Evolutionary conservation across 1,140 invertebrate genomes (phyloP).

Genomic region (Cataglyphis hispanica): DNA sequence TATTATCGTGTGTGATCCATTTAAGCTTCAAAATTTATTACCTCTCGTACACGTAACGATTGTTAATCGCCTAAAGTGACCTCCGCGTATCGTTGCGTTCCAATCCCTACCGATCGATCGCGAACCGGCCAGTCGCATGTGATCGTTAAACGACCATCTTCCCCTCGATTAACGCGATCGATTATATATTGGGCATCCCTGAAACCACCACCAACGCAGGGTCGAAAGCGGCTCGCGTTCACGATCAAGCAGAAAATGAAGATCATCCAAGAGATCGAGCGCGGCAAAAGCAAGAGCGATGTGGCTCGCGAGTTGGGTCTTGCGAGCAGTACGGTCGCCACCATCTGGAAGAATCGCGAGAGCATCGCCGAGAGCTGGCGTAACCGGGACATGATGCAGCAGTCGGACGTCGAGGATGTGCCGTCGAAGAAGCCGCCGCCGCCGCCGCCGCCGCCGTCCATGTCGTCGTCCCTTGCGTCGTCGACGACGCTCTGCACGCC

Average conservation of each 20-base stretch:
- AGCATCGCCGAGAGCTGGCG: conserved; percentile 86
- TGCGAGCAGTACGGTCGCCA: conserved; percentile 88
- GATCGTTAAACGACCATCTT: conserved; percentile 16
- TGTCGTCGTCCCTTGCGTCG: conserved; percentile 49
- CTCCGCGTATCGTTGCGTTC: conserved; percentile 45
- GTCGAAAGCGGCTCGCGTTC: conserved; percentile 88
- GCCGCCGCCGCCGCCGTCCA: conserved; percentile 42
- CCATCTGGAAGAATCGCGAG: conserved; percentile 88
- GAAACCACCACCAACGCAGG: conserved; percentile 84
- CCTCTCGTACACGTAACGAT: background rate
- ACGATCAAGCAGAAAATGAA: conserved; percentile 89
- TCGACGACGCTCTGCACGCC: conserved; percentile 49
- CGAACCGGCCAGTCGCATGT: conserved; percentile 35
- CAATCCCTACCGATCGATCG: background rate
- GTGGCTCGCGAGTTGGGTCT: conserved; percentile 87
- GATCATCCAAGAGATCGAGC: conserved; percentile 88
- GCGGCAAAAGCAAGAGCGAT: conserved; percentile 88
- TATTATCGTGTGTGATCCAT: background rate
- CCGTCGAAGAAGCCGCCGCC: conserved; percentile 60
- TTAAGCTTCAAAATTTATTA: background rate
- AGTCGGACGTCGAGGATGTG: conserved; percentile 63
- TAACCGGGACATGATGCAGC: conserved; percentile 85
- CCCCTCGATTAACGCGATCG: conserved; percentile 73
- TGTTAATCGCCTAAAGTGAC: background rate
- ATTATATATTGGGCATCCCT: conserved; percentile 77